Percentiles rank a stretch among this genome's conserved stretches.
phyloP scores from a whole-genome alignment of 2,797 vertebrate species.

The Emys orbicularis region DNA sequence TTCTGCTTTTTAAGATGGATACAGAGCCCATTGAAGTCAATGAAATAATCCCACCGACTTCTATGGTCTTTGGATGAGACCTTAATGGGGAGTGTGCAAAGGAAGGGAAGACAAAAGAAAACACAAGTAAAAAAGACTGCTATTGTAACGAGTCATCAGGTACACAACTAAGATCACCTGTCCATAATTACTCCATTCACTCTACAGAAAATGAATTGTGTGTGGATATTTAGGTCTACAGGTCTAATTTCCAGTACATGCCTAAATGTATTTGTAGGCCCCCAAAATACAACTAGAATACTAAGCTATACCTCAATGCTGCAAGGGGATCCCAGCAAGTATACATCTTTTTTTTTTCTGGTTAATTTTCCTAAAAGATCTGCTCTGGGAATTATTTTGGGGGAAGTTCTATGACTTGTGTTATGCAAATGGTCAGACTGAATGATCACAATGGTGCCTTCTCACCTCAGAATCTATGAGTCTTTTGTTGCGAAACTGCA shows the following conservation, averaged over 20 bases:
- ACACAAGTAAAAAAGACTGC: neutral
- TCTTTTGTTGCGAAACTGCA: neutral
- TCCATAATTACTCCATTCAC: neutral
- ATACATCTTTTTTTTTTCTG: too few species aligned
- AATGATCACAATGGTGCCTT: too few species aligned
- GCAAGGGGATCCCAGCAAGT: too few species aligned
- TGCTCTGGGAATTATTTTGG: too few species aligned
- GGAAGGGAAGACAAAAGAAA: slow-evolving; percentile 18
- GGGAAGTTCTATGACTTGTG: too few species aligned
- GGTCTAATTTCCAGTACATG: too few species aligned
- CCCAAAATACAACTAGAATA: neutral
- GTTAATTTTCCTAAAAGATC: too few species aligned
- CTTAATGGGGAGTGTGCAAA: neutral
- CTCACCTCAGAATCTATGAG: too few species aligned
- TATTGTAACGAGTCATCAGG: neutral
- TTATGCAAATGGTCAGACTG: too few species aligned
- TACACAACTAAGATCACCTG: neutral
- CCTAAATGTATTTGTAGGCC: slow-evolving; percentile 9
- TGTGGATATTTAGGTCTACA: neutral
- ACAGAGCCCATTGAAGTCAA: neutral
- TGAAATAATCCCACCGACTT: neutral
- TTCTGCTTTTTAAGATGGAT: neutral
- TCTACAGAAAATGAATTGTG: neutral
- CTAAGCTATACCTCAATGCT: neutral
- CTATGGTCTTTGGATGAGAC: fast-evolving